Conservation (phyloP, 2,113 vertebrate species). For the Phrynocephalus versicolor region DNA sequence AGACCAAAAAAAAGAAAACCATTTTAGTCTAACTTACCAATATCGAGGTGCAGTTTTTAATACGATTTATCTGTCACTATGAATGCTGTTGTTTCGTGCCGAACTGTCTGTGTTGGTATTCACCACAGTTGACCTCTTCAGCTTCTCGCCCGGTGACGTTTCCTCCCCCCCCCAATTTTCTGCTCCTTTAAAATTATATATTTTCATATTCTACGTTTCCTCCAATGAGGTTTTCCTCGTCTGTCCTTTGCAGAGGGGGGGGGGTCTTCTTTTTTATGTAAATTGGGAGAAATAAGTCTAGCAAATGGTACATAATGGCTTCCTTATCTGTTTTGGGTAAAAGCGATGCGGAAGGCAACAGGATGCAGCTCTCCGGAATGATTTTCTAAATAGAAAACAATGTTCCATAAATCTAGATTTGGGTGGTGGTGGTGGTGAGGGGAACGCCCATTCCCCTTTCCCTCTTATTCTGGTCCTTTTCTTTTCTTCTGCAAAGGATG, state of each 20-base stretch:
- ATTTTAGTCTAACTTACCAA: constrained; percentile 69
- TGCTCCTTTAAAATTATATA: neutral
- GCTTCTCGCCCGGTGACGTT: constrained; percentile 69
- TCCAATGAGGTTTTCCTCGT: too few species aligned
- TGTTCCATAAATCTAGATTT: too few species aligned
- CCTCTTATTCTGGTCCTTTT: too few species aligned
- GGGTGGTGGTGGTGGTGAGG: too few species aligned
- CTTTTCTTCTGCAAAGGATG: too few species aligned
- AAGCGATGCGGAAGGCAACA: constrained; percentile 4
- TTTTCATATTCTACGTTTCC: constrained; percentile 52
- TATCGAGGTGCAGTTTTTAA: constrained; percentile 74
- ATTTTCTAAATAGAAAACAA: too few species aligned
- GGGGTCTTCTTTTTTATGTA: too few species aligned
- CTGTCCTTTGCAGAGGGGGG: too few species aligned
- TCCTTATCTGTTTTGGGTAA: constrained; percentile 47
- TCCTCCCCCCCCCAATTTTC: neutral
- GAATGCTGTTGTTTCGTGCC: constrained; percentile 78
- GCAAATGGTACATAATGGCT: constrained; percentile 8
- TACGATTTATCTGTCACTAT: constrained; percentile 69
- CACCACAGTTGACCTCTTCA: constrained; percentile 65
- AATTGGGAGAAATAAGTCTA: constrained; percentile 30
- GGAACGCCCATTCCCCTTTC: too few species aligned
- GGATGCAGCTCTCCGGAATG: too few species aligned
- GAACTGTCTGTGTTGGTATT: constrained; percentile 76
- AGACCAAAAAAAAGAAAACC: constrained; percentile 63